These are phyloP conservation scores for Pheosia tremula DNA, from an alignment of 2,888 invertebrate species.

Conservation along the genomic window DNA sequence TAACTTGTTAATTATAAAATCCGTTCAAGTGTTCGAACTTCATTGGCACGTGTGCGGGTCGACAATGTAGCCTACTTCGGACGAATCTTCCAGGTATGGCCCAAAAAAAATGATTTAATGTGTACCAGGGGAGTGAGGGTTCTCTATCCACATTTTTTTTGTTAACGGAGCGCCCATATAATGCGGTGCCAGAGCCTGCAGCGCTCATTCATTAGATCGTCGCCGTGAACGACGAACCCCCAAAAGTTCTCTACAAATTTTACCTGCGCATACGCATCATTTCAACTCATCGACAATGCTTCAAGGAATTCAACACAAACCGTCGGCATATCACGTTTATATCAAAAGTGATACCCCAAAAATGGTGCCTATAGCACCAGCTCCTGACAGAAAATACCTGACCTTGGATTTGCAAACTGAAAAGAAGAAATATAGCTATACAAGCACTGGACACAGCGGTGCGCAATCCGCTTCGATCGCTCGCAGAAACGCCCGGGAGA, in stretches of 20 bases:
- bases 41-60: conserved; percentile 74
- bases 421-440: conserved; percentile 85
- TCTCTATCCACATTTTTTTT: conserved; percentile 72
- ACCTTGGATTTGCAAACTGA: conserved; percentile 67
- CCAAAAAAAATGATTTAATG: conserved; percentile 65
- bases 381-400: conserved; percentile 69
- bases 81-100: conserved; percentile 70
- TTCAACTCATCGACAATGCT: conserved; percentile 48
- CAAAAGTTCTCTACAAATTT: conserved; percentile 33
- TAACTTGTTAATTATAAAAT: not conserved
- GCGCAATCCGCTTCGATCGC: conserved; percentile 93
- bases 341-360: conserved; percentile 50
- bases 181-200: conserved; percentile 53
- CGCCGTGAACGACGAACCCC: conserved; percentile 55
- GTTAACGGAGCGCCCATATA: conserved; percentile 68
- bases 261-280: conserved; percentile 38
- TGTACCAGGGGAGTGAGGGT: conserved; percentile 67
- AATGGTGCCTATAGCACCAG: conserved; percentile 82
- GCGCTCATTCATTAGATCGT: conserved; percentile 69
- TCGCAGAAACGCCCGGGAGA: conserved; percentile 96
- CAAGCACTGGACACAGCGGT: conserved; percentile 78
- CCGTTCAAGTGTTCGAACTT: conserved; percentile 38
- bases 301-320: conserved; percentile 51
- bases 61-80: conserved; percentile 48
- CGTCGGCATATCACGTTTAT: conserved; percentile 44